Base-by-base conservation (phyloP, 2,888 invertebrate genomes). In the Hartigia nigra region DNA sequence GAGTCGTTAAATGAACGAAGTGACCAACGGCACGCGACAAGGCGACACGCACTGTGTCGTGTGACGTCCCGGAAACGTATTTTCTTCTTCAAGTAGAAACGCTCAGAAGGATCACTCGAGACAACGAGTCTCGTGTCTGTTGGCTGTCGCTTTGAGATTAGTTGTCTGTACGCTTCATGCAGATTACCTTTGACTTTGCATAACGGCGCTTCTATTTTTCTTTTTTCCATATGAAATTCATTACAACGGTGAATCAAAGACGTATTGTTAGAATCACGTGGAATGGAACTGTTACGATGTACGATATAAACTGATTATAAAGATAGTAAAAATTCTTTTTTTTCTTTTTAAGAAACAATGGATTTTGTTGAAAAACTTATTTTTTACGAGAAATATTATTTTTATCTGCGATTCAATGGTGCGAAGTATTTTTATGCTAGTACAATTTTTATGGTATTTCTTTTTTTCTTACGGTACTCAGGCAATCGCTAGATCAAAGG, bases 31-130 rank as follows among this genome's bases (percentile, higher is more conserved):
- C 80, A 82, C 82, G 78, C 76, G 82, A 83, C 82, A 77, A 77
- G 79, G 79, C 78, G 83, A 83, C 83, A 83, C 81, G 82, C 82
- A 83, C 77, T 78, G 82, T 82, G 83, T 83, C 82, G 82, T 81
- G 78, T 80, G 79, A 76, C 76, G 80, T 82, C 80, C 82, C 81
- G 81, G 81, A 81, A 81, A 78, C 55, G 55, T 23, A 55, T 55
- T 55, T 55, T 55, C 55, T 55, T 55, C 55, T 23, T 23, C 14
- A 55, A 55, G 55, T 55, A 55, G 55, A 55, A 55, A 55, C 55
- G 55, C 55, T 55, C 55, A 55, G 55, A 23, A 55, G 55, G 55
- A 55, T 55, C 55, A 55, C 55, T 55, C 55, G 55, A 55, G 55
- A 55, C 55, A 55, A 39, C 39, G 23, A 55, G 55, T 55, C 55